Percentiles rank a stretch among this genome's conserved stretches.
Evolutionary conservation across 2,888 invertebrate species (phyloP).

Genomic region (Pammene aurita): DNA sequence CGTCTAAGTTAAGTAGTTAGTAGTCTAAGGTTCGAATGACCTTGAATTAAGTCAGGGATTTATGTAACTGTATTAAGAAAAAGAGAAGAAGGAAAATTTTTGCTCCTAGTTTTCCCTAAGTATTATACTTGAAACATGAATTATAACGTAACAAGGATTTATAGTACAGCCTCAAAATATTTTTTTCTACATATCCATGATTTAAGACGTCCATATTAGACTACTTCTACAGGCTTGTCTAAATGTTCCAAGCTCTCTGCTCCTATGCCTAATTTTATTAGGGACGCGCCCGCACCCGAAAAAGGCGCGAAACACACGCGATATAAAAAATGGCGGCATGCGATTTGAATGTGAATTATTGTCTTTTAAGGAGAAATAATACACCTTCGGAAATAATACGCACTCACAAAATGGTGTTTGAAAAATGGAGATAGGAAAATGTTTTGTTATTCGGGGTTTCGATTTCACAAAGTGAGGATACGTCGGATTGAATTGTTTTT

Average conservation of each 20-base stretch:
- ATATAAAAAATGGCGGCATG: conserved; percentile 82
- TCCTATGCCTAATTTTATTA: conserved; percentile 81
- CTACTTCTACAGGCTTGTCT: conserved; percentile 49
- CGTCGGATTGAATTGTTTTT: conserved; percentile 28
- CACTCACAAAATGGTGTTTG: conserved; percentile 61
- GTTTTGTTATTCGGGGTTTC: conserved; percentile 46
- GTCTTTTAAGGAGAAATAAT: conserved; percentile 79
- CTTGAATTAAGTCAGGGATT: too few relatives aligned
- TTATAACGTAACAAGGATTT: too few relatives aligned
- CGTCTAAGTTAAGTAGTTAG: too few relatives aligned
- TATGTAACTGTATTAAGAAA: too few relatives aligned
- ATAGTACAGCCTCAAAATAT: neutral
- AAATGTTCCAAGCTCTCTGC: conserved; percentile 58
- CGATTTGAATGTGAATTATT: conserved; percentile 83
- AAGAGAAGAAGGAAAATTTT: too few relatives aligned
- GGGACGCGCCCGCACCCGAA: conserved; percentile 81
- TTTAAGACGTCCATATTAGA: neutral
- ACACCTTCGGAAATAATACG: conserved; percentile 73
- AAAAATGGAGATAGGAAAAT: conserved; percentile 58
- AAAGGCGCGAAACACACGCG: conserved; percentile 84
- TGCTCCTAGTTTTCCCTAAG: too few relatives aligned
- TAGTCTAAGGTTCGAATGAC: too few relatives aligned
- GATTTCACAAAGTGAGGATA: conserved; percentile 39
- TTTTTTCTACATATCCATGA: neutral
- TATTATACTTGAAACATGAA: too few relatives aligned